These are phyloP conservation scores for Diadophis punctatus DNA, from an alignment of 2,113 vertebrate species.

Conservation along the genomic window DNA sequence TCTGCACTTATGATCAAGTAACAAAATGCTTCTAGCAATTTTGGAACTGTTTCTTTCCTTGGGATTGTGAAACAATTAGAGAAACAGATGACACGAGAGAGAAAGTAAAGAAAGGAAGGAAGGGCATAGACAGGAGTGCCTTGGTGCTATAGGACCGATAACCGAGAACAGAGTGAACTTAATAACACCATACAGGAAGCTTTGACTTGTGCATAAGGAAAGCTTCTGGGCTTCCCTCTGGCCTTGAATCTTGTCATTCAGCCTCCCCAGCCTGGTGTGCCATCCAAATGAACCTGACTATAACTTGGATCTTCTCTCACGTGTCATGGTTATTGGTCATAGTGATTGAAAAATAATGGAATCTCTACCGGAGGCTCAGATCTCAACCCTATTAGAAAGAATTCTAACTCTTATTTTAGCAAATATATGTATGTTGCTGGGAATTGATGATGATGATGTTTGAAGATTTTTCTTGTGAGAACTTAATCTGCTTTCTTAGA, in stretches of 20 bases:
- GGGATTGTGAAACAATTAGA: not conserved
- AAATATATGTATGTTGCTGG: not conserved
- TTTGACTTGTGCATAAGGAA: not conserved
- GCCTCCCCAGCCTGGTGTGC: not conserved
- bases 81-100: not conserved
- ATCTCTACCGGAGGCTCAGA: not conserved
- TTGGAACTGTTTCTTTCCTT: not conserved
- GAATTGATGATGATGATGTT: not conserved
- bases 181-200: not conserved
- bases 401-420: not conserved
- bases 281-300: not conserved
- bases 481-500: not conserved
- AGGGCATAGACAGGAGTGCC: not conserved
- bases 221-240: not conserved
- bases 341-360: not conserved
- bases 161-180: not conserved
- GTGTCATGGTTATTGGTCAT: not conserved
- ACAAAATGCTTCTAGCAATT: not conserved
- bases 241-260: not conserved
- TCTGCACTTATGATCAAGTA: not conserved
- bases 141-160: not conserved
- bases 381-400: not conserved
- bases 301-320: not conserved
- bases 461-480: not conserved
- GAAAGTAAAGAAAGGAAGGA: not conserved